Conservation (phyloP, 2,797 vertebrate species). For the Choloepus didactylus region DNA sequence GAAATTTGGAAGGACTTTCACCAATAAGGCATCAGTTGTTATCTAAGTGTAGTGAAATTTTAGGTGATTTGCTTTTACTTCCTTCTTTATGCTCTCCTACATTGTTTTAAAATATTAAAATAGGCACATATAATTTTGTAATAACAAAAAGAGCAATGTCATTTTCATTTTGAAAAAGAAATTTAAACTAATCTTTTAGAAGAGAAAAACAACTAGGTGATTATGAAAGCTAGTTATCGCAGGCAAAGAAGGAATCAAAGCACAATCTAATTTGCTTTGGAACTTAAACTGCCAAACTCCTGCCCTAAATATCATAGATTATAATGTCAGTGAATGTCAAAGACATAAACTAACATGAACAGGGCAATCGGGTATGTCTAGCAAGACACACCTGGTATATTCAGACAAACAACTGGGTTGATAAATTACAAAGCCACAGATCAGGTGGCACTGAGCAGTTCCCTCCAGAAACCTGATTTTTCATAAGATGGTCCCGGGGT, state of each 20-base stretch:
- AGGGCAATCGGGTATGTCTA: not conserved
- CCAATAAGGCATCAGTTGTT: not conserved
- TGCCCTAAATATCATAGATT: not conserved
- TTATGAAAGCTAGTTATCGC: not conserved
- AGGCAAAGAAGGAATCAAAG: not conserved
- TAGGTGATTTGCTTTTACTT: not conserved
- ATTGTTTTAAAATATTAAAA: not conserved
- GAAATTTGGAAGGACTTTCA: not conserved
- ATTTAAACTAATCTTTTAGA: not conserved
- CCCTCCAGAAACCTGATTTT: conserved; percentile 57
- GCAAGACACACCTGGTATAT: not conserved
- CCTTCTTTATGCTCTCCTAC: not conserved
- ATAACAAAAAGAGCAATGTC: not conserved
- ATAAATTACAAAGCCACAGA: not conserved
- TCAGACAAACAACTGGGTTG: not conserved
- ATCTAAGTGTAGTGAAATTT: not conserved
- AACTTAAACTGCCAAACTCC: not conserved
- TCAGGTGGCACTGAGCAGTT: conserved; percentile 43
- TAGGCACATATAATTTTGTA: not conserved
- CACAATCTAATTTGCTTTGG: conserved; percentile 25
- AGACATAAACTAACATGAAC: not conserved
- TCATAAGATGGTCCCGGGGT: conserved; percentile 63
- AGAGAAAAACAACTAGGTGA: not conserved
- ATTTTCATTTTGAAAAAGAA: not conserved
- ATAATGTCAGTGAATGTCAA: not conserved